phyloP scores from a whole-genome alignment of 2,888 invertebrate species.

The Drosophila seclusa region DNA sequence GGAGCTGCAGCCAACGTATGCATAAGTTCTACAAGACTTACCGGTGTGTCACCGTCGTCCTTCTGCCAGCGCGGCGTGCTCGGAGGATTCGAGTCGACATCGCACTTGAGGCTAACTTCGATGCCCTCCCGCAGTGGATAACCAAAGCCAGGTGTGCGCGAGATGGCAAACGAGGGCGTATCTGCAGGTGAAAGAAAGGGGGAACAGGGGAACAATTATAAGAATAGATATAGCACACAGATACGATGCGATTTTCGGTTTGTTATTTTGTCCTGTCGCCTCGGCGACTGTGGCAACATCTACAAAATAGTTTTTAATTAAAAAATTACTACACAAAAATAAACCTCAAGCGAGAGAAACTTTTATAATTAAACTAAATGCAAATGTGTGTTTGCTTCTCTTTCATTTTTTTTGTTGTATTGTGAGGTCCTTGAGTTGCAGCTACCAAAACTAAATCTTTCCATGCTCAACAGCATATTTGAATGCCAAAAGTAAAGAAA shows the following conservation, averaged over 20 bases:
- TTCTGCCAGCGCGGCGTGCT: slow-evolving; percentile 94
- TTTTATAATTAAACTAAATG: slow-evolving; percentile 81
- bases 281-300: slow-evolving; percentile 59
- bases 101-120: slow-evolving; percentile 94
- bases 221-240: slow-evolving; percentile 45
- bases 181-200: slow-evolving; percentile 87
- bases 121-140: slow-evolving; percentile 95
- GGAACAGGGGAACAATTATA: slow-evolving; percentile 35
- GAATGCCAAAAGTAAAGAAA: slow-evolving; percentile 7
- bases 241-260: slow-evolving; percentile 53
- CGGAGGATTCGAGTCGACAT: slow-evolving; percentile 96
- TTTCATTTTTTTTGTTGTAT: slow-evolving; percentile 12
- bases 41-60: slow-evolving; percentile 87
- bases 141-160: slow-evolving; percentile 96
- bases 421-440: slow-evolving; percentile 25
- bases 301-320: slow-evolving; percentile 80
- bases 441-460: slow-evolving; percentile 27
- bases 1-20: slow-evolving; percentile 41
- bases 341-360: slow-evolving; percentile 52
- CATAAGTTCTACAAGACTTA: slow-evolving; percentile 82
- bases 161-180: slow-evolving; percentile 96
- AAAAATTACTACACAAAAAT: slow-evolving; percentile 65
- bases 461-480: slow-evolving; percentile 5
- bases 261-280: slow-evolving; percentile 45
- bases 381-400: slow-evolving; percentile 63